Conservation (phyloP, 2,113 vertebrate species). For the Acanthochromis polyacanthus region DNA sequence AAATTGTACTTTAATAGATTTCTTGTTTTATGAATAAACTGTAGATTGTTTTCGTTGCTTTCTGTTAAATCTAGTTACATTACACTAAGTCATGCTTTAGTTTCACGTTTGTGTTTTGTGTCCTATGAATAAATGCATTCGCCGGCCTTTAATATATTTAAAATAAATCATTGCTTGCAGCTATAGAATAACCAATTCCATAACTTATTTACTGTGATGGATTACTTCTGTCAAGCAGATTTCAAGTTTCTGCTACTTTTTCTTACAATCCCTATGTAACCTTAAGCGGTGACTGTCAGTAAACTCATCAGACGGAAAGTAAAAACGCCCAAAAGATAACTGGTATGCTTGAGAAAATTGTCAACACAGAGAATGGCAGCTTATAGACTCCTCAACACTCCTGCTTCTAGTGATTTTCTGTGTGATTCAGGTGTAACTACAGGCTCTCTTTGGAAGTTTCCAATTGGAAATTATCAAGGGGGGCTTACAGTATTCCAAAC, state of each 20-base stretch:
- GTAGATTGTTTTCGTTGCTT: slow-evolving; percentile 11
- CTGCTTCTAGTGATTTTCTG: background rate
- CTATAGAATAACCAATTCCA: background rate
- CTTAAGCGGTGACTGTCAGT: background rate
- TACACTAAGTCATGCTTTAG: background rate
- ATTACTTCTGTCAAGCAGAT: background rate
- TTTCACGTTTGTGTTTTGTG: background rate
- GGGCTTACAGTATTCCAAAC: background rate
- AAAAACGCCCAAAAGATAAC: background rate
- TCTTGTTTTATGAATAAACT: slow-evolving; percentile 12
- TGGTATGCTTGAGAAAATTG: too few species aligned
- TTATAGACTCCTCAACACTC: too few species aligned
- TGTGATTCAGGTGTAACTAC: background rate
- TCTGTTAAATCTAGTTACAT: background rate
- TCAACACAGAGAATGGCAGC: background rate
- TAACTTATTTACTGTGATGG: background rate
- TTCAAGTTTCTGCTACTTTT: background rate
- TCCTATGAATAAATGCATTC: background rate
- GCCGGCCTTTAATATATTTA: background rate
- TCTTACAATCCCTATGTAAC: background rate
- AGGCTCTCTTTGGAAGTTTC: background rate
- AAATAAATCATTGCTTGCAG: background rate
- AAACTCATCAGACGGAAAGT: background rate
- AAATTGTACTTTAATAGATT: slow-evolving; percentile 1
- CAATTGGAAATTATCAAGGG: background rate